Evolutionary conservation across 2,113 vertebrate species (phyloP).

Genomic region (Bettongia penicillata): DNA sequence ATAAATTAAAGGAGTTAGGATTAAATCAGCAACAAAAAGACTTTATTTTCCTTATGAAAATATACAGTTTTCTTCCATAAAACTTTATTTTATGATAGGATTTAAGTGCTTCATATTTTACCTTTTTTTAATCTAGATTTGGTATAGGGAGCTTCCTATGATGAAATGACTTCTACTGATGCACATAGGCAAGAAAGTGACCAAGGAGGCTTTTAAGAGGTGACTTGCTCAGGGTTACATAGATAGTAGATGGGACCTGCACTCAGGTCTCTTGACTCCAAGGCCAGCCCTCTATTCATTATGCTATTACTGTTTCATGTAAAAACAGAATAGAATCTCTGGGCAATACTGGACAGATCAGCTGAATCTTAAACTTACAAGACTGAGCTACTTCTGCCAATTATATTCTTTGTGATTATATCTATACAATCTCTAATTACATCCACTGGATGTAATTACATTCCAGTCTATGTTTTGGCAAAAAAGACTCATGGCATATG

Average conservation of each 20-base stretch:
- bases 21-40: constrained; percentile 6
- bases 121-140: neutral
- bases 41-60: constrained; percentile 47
- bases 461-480: neutral
- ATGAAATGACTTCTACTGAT: neutral
- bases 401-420: neutral
- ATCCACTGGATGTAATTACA: too few relatives aligned
- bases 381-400: neutral
- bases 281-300: neutral
- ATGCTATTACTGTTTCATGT: neutral
- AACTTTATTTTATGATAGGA: constrained; percentile 40
- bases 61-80: constrained; percentile 21
- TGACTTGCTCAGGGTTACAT: neutral
- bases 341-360: constrained; percentile 11
- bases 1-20: constrained; percentile 23
- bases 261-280: neutral
- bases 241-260: neutral
- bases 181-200: neutral
- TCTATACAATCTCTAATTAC: too few relatives aligned
- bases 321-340: constrained; percentile 40
- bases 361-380: neutral
- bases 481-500: neutral
- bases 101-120: constrained; percentile 4
- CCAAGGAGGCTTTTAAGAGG: neutral
- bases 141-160: neutral